Evolutionary conservation across 2,797 vertebrate species (phyloP).

Genomic region (Chiloscyllium punctatum): DNA sequence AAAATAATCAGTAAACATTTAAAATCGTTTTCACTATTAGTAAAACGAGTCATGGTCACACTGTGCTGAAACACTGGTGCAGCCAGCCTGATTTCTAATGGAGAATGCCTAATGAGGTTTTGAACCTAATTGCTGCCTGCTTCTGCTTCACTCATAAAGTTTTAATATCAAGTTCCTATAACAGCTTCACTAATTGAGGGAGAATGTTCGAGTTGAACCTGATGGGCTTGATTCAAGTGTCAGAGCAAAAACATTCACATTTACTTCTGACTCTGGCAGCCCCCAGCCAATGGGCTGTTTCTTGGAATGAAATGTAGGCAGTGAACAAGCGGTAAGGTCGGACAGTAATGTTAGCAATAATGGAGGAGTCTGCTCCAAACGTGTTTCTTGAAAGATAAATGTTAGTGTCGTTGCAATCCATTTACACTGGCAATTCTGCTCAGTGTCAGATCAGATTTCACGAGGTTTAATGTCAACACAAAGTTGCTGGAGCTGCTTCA

Average conservation of each 20-base stretch:
- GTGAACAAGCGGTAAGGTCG: background rate
- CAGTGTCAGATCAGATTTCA: background rate
- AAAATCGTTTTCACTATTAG: background rate
- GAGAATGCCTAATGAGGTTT: background rate
- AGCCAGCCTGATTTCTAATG: background rate
- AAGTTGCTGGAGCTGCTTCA: background rate
- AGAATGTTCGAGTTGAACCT: background rate
- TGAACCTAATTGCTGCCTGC: background rate
- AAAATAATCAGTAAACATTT: conserved; percentile 5
- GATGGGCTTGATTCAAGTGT: background rate
- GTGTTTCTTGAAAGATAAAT: background rate
- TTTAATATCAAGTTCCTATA: background rate
- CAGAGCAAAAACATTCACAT: background rate
- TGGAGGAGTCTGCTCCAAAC: background rate
- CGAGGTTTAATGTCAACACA: background rate
- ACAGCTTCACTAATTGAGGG: background rate
- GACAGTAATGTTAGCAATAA: background rate
- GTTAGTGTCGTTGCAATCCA: background rate
- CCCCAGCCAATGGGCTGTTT: background rate
- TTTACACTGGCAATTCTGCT: background rate
- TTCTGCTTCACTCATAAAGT: background rate
- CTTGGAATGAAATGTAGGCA: background rate
- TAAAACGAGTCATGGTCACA: background rate
- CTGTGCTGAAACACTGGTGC: background rate
- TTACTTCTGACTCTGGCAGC: background rate